These are phyloP conservation scores for Philonicus albiceps DNA, from an alignment of 2,888 invertebrate species.

Conservation along the genomic window DNA sequence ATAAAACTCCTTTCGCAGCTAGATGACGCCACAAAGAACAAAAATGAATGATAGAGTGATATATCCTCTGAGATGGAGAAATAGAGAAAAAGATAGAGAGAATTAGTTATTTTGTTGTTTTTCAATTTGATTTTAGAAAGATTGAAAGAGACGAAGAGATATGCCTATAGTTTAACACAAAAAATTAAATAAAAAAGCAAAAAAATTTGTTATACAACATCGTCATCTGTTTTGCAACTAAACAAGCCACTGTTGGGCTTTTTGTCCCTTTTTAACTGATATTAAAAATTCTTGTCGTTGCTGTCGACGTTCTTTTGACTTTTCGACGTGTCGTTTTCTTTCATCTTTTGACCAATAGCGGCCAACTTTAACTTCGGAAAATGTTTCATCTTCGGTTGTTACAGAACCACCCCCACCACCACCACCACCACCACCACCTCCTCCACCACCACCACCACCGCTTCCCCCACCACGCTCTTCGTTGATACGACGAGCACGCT, in stretches of 20 bases:
- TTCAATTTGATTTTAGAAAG: no score
- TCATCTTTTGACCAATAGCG: constrained; percentile 76
- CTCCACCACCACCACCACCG: background rate
- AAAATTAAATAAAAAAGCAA: background rate
- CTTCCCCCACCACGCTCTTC: constrained; percentile 66
- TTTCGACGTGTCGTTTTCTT: constrained; percentile 72
- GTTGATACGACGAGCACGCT: constrained; percentile 70
- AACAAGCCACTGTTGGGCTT: constrained; percentile 28
- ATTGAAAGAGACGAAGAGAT: background rate
- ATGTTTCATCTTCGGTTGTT: constrained; percentile 75
- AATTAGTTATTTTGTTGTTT: background rate
- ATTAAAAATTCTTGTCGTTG: constrained; percentile 55
- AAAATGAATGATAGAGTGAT: background rate
- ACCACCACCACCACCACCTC: background rate
- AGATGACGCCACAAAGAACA: background rate
- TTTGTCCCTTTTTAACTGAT: constrained; percentile 15
- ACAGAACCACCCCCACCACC: constrained; percentile 56
- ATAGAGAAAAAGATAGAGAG: background rate
- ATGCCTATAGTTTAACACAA: background rate
- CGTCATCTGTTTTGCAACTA: background rate
- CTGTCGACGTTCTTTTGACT: constrained; percentile 67
- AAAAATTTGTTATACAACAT: no score
- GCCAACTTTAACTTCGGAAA: constrained; percentile 74
- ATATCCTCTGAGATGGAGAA: background rate
- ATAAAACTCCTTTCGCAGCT: background rate